These are phyloP conservation scores for Gymnocypris eckloni DNA, from an alignment of 2,797 vertebrate genomes.

Conservation along the genomic window DNA sequence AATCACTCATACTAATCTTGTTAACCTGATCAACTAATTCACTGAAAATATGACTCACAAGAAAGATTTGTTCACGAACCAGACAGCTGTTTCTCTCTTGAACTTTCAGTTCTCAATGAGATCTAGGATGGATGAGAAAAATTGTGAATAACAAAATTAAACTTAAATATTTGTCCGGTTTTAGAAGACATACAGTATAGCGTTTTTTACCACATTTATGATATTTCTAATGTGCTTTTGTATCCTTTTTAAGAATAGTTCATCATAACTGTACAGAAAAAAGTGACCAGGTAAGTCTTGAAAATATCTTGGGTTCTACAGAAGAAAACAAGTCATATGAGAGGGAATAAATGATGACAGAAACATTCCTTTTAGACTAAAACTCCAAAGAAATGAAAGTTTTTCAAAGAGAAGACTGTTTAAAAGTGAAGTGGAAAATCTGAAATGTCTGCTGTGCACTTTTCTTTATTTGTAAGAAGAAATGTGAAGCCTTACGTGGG, in stretches of 20 bases:
- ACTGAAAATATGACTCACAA: background rate
- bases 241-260: background rate
- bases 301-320: background rate
- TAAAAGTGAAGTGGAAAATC: background rate
- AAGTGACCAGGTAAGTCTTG: background rate
- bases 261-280: background rate
- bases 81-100: background rate
- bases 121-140: background rate
- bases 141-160: background rate
- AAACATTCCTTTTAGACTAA: background rate
- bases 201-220: background rate
- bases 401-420: background rate
- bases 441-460: slow-evolving; percentile 33
- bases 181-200: background rate
- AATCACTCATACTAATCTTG: background rate
- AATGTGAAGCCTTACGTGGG: slow-evolving; percentile 8
- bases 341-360: background rate
- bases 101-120: background rate
- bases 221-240: background rate
- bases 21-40: background rate
- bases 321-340: background rate
- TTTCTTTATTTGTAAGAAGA: slow-evolving; percentile 15
- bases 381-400: background rate
- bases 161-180: too few species aligned
- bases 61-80: background rate